Percentiles rank a stretch among this genome's conserved stretches.
These are phyloP conservation scores for Cossypha caffra DNA, from an alignment of 2,797 vertebrate genomes.

Conservation along the genomic window DNA sequence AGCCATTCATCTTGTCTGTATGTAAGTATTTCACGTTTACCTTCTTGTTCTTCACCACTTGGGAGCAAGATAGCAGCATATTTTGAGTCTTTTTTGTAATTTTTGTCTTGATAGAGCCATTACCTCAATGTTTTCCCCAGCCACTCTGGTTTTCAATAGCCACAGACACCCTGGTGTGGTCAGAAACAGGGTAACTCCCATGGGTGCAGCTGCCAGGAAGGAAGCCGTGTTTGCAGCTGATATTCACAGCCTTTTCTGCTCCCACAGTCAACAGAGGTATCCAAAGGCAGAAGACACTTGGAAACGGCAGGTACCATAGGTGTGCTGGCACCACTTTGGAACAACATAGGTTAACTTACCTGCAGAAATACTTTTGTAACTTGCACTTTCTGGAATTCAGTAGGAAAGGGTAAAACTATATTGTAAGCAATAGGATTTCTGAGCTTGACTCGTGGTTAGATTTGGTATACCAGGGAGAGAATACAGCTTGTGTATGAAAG, in stretches of 20 bases:
- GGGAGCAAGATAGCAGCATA: neutral
- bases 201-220: neutral
- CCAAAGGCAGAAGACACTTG: neutral
- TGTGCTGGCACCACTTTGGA: neutral
- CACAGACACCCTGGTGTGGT: neutral
- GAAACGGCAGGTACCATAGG: neutral
- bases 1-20: rapidly evolving
- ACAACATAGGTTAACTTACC: neutral
- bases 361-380: neutral
- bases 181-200: neutral
- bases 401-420: neutral
- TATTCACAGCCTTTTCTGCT: neutral
- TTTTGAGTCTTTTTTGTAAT: neutral
- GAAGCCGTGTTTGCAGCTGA: neutral
- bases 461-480: neutral
- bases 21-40: neutral
- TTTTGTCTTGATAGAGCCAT: neutral
- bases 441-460: neutral
- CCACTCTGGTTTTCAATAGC: neutral
- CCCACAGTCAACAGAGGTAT: neutral
- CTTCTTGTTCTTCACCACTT: neutral
- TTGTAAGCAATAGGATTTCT: neutral
- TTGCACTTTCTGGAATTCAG: neutral
- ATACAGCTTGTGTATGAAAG: neutral
- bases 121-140: neutral